phyloP scores from a whole-genome alignment of 2,113 vertebrate species.

The Casuarius casuarius region DNA sequence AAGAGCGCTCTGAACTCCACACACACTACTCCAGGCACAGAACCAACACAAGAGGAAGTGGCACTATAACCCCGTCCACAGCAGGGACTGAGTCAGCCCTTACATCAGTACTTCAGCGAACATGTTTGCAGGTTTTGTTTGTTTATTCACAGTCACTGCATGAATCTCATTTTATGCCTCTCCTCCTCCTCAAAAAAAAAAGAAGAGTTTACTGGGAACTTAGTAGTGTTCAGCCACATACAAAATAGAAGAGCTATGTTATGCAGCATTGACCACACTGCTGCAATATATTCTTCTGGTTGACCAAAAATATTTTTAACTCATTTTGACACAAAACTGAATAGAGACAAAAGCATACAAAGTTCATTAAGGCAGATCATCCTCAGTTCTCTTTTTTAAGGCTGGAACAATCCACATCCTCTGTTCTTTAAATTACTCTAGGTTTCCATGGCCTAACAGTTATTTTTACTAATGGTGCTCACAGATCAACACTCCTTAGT shows the following conservation, averaged over 20 bases:
- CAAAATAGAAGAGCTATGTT: background rate
- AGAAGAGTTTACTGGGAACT: background rate
- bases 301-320: conserved; percentile 20
- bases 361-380: background rate
- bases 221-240: background rate
- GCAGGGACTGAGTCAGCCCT: background rate
- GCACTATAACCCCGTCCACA: background rate
- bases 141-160: background rate
- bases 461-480: background rate
- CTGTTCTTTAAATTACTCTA: background rate
- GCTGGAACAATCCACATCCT: background rate
- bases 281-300: background rate
- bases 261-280: background rate
- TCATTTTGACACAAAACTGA: background rate
- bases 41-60: background rate
- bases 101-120: background rate
- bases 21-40: background rate
- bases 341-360: background rate
- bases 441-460: background rate
- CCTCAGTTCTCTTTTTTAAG: background rate
- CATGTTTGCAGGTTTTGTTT: background rate
- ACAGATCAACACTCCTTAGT: background rate
- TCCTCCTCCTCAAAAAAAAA: background rate
- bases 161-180: background rate
- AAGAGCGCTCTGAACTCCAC: background rate